phyloP scores from a whole-genome alignment of 2,113 vertebrate genomes.

The Heterochromis multidens region DNA sequence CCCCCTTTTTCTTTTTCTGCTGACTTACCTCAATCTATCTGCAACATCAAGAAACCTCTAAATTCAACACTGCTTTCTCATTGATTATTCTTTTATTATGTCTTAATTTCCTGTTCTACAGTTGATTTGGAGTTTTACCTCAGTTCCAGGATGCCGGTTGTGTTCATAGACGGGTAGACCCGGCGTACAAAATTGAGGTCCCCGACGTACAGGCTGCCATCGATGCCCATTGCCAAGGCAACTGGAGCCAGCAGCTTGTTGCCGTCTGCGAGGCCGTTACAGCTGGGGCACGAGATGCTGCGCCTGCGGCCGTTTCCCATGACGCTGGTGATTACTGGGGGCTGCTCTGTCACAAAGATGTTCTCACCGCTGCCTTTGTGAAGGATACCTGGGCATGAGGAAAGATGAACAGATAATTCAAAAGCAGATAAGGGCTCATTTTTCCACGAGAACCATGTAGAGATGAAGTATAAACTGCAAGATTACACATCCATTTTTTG shows the following conservation, averaged over 20 bases:
- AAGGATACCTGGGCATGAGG: slow-evolving; percentile 82
- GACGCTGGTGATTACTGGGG: slow-evolving; percentile 92
- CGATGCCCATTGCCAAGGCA: slow-evolving; percentile 91
- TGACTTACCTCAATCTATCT: not conserved
- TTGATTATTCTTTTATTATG: not conserved
- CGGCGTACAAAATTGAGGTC: slow-evolving; percentile 97
- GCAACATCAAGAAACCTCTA: not conserved
- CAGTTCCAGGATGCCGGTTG: slow-evolving; percentile 94
- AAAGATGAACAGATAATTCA: not conserved
- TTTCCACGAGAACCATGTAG: not conserved
- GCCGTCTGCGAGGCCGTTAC: slow-evolving; percentile 95
- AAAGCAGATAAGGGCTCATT: not conserved
- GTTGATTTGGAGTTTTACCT: slow-evolving; percentile 71
- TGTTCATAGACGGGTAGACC: slow-evolving; percentile 95
- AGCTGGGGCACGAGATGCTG: slow-evolving; percentile 98
- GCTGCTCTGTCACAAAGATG: slow-evolving; percentile 95
- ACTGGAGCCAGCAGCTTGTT: slow-evolving; percentile 98
- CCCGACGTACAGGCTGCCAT: slow-evolving; percentile 96
- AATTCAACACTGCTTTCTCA: not conserved
- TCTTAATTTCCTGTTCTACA: not conserved
- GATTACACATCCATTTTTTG: not conserved
- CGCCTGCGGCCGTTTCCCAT: slow-evolving; percentile 97
- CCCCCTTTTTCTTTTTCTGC: not conserved
- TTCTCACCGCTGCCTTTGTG: slow-evolving; percentile 98
- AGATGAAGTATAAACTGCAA: not conserved